Evolutionary conservation across 1,140 invertebrate species (phyloP).

Genomic region (Chrysopa pallens): DNA sequence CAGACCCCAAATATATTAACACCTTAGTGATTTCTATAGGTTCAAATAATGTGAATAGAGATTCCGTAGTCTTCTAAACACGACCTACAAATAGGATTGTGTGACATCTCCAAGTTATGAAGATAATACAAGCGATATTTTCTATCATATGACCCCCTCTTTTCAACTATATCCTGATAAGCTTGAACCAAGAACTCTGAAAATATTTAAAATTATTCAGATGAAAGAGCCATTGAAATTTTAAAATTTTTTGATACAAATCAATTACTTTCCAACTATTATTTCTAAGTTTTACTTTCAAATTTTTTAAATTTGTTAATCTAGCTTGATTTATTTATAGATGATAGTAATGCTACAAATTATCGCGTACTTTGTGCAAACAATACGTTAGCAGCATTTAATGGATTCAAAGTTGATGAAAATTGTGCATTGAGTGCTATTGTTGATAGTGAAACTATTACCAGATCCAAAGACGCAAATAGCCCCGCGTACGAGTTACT

Average conservation of each 20-base stretch:
- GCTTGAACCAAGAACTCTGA: too few relatives aligned
- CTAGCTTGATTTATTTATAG: background rate
- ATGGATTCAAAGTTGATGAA: conserved; percentile 30
- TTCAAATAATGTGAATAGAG: too few relatives aligned
- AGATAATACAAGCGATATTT: too few relatives aligned
- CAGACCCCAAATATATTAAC: too few relatives aligned
- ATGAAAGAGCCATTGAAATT: too few relatives aligned
- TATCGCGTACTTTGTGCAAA: conserved; percentile 35
- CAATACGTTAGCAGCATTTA: conserved; percentile 26
- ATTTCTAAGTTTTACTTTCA: background rate
- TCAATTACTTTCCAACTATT: background rate
- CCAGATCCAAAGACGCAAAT: conserved; percentile 17
- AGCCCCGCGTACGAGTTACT: background rate
- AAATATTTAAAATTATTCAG: too few relatives aligned
- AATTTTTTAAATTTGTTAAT: background rate
- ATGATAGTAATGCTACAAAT: conserved; percentile 5
- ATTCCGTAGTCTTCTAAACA: too few relatives aligned
- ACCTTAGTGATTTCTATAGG: too few relatives aligned
- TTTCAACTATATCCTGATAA: too few relatives aligned
- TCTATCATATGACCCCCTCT: too few relatives aligned
- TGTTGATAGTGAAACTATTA: conserved; percentile 35
- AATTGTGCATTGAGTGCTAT: conserved; percentile 33
- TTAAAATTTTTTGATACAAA: background rate
- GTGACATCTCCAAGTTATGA: too few relatives aligned
- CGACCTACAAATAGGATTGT: too few relatives aligned